Conservation (phyloP, 2,797 vertebrate genomes). For the Tinamus major region DNA sequence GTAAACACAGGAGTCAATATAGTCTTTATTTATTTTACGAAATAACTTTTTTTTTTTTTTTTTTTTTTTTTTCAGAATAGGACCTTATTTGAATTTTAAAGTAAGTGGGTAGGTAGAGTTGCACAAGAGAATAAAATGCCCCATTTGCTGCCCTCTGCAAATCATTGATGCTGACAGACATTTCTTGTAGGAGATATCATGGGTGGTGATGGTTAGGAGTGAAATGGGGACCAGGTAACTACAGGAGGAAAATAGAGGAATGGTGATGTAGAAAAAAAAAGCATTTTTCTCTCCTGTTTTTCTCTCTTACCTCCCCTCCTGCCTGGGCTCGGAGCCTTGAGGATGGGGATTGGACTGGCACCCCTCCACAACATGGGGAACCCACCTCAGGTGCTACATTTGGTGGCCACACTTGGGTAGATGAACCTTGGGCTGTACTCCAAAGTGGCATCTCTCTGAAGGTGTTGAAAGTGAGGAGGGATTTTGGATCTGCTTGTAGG, state of each 20-base stretch:
- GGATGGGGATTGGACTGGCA: neutral
- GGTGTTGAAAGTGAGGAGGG: neutral
- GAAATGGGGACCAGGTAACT: neutral
- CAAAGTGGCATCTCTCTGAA: neutral
- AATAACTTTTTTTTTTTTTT: neutral
- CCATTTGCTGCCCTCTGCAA: neutral
- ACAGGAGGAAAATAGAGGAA: neutral
- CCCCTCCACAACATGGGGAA: neutral
- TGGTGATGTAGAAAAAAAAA: rapidly evolving
- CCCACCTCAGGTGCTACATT: too few relatives aligned
- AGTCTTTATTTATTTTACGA: neutral
- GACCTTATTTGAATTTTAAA: neutral
- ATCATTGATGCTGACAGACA: neutral
- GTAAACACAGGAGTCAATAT: neutral
- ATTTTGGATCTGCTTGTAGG: neutral
- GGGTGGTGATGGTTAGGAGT: neutral
- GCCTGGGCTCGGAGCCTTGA: neutral
- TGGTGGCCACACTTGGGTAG: rapidly evolving
- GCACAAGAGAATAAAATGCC: neutral
- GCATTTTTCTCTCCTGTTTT: neutral
- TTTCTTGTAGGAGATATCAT: neutral
- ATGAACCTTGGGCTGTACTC: neutral
- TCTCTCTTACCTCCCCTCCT: neutral
- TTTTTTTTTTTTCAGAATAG: neutral
- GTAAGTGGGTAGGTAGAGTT: neutral